phyloP scores from a whole-genome alignment of 2,113 vertebrate species.

The Neomonachus schauinslandi region DNA sequence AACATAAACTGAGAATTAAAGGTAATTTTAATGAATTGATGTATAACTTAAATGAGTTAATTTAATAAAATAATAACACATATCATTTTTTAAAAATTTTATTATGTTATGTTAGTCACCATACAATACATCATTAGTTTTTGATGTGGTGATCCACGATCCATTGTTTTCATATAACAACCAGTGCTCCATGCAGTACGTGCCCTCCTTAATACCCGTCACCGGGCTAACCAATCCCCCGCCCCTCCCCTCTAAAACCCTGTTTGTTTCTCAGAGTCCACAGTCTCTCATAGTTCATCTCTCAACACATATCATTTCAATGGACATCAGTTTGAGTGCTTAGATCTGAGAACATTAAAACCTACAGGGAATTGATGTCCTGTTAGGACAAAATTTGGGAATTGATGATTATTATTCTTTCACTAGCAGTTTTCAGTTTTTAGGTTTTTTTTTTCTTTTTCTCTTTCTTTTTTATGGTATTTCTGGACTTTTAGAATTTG shows the following conservation, averaged over 20 bases:
- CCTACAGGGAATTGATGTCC: neutral
- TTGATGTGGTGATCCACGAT: too few species aligned
- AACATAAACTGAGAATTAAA: neutral
- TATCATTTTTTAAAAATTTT: neutral
- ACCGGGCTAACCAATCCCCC: too few species aligned
- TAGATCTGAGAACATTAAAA: slow-evolving; percentile 12
- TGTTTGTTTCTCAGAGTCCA: too few species aligned
- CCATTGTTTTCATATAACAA: too few species aligned
- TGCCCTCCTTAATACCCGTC: too few species aligned
- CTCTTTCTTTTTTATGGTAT: neutral
- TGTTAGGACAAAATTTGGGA: neutral
- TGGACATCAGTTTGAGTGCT: neutral
- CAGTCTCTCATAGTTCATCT: too few species aligned
- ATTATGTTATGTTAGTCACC: too few species aligned
- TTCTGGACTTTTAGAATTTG: neutral
- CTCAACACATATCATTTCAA: neutral
- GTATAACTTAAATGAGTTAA: neutral
- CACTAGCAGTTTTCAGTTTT: neutral
- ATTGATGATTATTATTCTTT: neutral
- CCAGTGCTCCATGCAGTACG: too few species aligned
- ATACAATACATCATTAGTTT: too few species aligned
- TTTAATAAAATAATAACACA: neutral
- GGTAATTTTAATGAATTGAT: neutral
- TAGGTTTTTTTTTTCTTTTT: neutral
- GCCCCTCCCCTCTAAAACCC: too few species aligned